Evolutionary conservation across 2,113 vertebrate genomes (phyloP).

Genomic region (Arvicanthis niloticus): DNA sequence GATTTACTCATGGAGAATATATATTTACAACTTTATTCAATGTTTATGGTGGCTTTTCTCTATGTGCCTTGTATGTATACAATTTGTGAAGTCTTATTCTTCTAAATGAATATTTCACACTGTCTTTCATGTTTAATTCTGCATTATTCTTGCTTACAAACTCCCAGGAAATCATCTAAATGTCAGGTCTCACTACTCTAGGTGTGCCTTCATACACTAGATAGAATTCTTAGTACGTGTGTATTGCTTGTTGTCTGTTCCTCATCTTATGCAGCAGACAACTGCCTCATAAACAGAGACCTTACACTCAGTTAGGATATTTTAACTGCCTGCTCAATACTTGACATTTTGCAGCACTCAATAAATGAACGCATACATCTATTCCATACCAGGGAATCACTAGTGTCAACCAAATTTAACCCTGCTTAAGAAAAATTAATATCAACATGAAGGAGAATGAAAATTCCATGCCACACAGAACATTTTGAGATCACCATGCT

Average conservation of each 20-base stretch:
- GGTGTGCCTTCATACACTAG: background rate
- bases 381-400: background rate
- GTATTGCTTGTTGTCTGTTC: background rate
- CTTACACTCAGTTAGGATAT: background rate
- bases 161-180: background rate
- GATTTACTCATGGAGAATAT: background rate
- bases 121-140: slow-evolving; percentile 6
- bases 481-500: background rate
- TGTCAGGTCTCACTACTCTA: background rate
- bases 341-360: background rate
- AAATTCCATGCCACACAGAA: background rate
- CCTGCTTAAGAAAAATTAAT: slow-evolving; percentile 3
- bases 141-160: slow-evolving; percentile 13
- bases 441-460: background rate
- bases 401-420: background rate
- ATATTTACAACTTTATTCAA: slow-evolving; percentile 3
- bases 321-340: background rate
- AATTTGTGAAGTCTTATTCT: slow-evolving; percentile 14
- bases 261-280: background rate
- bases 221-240: background rate
- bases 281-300: background rate
- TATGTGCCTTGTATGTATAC: background rate
- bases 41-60: slow-evolving; percentile 1
- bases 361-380: background rate
- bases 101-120: slow-evolving; percentile 30